Evolutionary conservation across 2,888 invertebrate genomes (phyloP), one percentile per base, ranked within the genome.

Genomic region (Julus scandinavius): DNA sequence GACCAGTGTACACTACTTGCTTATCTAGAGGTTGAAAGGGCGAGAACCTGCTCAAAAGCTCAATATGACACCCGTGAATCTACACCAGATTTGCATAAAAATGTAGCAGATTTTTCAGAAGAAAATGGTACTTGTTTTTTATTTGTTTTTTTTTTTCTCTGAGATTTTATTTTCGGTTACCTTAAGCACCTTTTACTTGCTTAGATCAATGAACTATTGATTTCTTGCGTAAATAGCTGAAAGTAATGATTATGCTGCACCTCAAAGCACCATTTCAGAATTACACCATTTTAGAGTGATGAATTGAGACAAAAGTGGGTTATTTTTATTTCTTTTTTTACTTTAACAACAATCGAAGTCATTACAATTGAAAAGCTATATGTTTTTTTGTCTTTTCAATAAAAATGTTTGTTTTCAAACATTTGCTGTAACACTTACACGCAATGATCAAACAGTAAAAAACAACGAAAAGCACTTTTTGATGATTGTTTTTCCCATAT

Each of bases 81-180:
- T 72, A 72, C 72, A 29, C 72, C 72, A 72, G 72, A 72, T 72
- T 72, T 72, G 72, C 72, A 72, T 72, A 72, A 72, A 72, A 72
- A 72, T 72, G 72, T 72, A 72, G 72, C 72, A 29, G 72, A 72
- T 72, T 72, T 72, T 72, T 20, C 72, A 72, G 72, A 72, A 72
- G 72, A 72, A 29, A 72, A 72, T 72, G n/a, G 72, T 29, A 72
- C n/a, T 72, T 72, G 20, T 72, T 72, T 63, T 63, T n/a, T n/a
- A n/a, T 63, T 63, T 20, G n/a, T 63, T 54, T 17, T 29, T 63
- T 63, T n/a, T 63, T 63, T 63, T 72, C 9, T 29, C 29, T 20
- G 7, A n/a, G 72, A 72, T 72, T 72, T 72, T 72, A 72, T 72
- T 54, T 72, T 72, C 29, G 5, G 72, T 72, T 72, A 72, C 20